phyloP scores from a whole-genome alignment of 2,797 vertebrate species.

The Takifugu ocellatus region DNA sequence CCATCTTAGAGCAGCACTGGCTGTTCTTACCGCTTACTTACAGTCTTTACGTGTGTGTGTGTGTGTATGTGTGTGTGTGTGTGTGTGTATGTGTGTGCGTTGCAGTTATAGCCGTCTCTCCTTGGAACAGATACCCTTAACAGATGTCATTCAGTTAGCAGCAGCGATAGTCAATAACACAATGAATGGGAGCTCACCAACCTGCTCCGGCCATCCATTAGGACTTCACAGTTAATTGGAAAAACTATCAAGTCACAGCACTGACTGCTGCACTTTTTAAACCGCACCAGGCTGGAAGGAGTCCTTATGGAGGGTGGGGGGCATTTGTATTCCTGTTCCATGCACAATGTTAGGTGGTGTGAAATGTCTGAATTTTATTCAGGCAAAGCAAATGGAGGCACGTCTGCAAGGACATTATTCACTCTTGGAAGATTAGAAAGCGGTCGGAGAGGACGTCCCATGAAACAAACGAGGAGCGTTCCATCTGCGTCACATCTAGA shows the following conservation, averaged over 20 bases:
- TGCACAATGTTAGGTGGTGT: slow-evolving; percentile 15
- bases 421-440: no score
- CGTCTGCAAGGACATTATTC: no score
- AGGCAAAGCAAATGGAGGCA: not conserved
- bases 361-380: slow-evolving; percentile 1
- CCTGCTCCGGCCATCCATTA: slow-evolving; percentile 11
- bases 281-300: slow-evolving; percentile 8
- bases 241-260: slow-evolving; percentile 1
- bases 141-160: slow-evolving; percentile 53
- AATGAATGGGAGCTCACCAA: slow-evolving; percentile 30
- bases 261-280: slow-evolving; percentile 38
- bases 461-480: no score
- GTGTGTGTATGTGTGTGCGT: slow-evolving; percentile 5
- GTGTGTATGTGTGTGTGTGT: slow-evolving; percentile 24
- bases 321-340: slow-evolving; percentile 4
- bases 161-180: slow-evolving; percentile 44
- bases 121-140: slow-evolving; percentile 51
- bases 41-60: slow-evolving; percentile 15
- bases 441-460: no score
- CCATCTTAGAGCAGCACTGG: slow-evolving; percentile 36
- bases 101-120: slow-evolving; percentile 43
- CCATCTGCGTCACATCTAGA: no score
- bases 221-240: slow-evolving; percentile 15
- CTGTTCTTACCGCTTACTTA: slow-evolving; percentile 40
- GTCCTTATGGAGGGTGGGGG: not conserved